Evolutionary conservation across 2,113 vertebrate species (phyloP).

Genomic region (Corythoichthys intestinalis): DNA sequence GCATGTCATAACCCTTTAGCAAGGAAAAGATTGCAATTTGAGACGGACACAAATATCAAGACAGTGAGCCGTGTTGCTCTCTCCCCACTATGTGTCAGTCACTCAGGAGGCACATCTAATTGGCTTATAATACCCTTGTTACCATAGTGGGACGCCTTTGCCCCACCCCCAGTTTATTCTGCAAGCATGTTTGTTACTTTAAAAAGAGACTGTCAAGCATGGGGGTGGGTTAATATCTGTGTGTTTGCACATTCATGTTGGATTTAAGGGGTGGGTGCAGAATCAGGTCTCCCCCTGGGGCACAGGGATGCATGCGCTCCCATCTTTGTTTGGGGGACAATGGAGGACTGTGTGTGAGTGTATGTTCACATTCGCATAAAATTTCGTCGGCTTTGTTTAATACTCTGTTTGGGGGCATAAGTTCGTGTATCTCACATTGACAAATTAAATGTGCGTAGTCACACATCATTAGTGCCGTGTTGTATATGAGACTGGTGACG

Average conservation of each 20-base stretch:
- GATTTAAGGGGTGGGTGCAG: conserved; percentile 57
- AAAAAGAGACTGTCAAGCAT: conserved; percentile 53
- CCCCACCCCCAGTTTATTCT: conserved; percentile 56
- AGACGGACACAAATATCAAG: conserved; percentile 44
- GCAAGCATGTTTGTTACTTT: conserved; percentile 60
- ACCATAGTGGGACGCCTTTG: conserved; percentile 54
- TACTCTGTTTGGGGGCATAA: conserved; percentile 4
- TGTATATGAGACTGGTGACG: conserved; percentile 40
- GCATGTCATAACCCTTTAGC: conserved; percentile 53
- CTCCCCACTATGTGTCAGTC: conserved; percentile 61
- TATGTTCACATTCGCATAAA: conserved; percentile 1
- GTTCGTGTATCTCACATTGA: conserved; percentile 1
- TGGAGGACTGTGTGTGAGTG: conserved; percentile 25
- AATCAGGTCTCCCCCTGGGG: conserved; percentile 57
- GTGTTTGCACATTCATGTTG: conserved; percentile 41
- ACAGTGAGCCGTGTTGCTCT: conserved; percentile 40
- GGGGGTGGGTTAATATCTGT: conserved; percentile 53
- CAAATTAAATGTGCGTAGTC: conserved; percentile 3
- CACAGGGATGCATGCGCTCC: conserved; percentile 53
- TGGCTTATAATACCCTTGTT: conserved; percentile 70
- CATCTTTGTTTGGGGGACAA: conserved; percentile 58
- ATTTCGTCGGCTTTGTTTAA: conserved; percentile 18
- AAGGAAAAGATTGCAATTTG: conserved; percentile 41
- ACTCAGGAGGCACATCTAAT: conserved; percentile 63
- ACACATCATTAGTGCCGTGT: conserved; percentile 46